Evolutionary conservation across 2,113 vertebrate species (phyloP).

Genomic region (Merops nubicus): DNA sequence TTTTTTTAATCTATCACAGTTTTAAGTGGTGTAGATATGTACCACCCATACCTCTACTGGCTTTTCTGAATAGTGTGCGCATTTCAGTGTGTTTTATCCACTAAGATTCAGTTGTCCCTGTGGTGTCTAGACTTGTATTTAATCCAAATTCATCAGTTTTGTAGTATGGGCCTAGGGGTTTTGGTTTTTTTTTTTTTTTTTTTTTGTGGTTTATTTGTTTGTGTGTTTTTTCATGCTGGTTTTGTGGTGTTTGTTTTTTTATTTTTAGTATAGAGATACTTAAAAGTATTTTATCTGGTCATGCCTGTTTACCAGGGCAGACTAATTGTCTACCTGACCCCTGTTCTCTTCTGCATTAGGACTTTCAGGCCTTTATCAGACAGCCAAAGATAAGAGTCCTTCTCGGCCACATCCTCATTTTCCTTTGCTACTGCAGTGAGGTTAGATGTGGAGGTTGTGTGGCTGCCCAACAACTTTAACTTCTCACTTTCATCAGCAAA

Average conservation of each 20-base stretch:
- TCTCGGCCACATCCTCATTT: background rate
- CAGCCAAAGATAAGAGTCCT: background rate
- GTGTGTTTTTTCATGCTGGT: background rate
- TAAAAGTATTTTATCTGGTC: background rate
- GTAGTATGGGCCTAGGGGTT: background rate
- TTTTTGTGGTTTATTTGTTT: no score
- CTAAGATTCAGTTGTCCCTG: background rate
- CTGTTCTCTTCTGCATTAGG: background rate
- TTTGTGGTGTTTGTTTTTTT: background rate
- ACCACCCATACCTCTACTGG: accelerated
- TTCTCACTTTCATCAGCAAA: background rate
- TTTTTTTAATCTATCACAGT: background rate
- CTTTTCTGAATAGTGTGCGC: background rate
- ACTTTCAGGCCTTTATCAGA: background rate
- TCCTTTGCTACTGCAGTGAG: background rate
- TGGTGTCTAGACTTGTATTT: background rate
- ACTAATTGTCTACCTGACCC: background rate
- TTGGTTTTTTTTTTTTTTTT: no score
- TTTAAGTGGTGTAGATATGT: background rate
- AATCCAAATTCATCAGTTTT: background rate
- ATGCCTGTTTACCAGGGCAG: background rate
- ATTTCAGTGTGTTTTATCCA: background rate
- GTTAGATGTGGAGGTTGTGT: background rate
- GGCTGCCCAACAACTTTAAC: background rate
- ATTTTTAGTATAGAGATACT: background rate